These are phyloP conservation scores for Dipodomys stephensi DNA, from an alignment of 2,113 vertebrate genomes.

Conservation along the genomic window DNA sequence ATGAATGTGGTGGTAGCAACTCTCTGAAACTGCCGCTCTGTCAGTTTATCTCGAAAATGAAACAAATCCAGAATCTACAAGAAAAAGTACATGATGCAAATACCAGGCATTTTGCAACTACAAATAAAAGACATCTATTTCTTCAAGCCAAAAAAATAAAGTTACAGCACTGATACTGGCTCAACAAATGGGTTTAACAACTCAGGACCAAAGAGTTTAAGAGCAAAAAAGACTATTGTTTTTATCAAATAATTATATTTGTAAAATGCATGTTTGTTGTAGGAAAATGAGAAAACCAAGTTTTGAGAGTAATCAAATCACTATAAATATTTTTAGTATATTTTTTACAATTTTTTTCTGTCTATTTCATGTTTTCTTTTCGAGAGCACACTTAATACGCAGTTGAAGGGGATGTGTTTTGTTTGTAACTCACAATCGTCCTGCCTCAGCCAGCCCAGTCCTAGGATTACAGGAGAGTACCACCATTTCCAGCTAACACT, in stretches of 20 bases:
- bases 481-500: background rate
- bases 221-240: background rate
- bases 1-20: conserved; percentile 92
- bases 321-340: background rate
- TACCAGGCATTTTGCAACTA: background rate
- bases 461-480: too few relatives aligned
- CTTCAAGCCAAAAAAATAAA: conserved; percentile 19
- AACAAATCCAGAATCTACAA: conserved; percentile 93
- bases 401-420: too few relatives aligned
- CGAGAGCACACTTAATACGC: conserved; percentile 9
- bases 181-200: conserved; percentile 1
- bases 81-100: background rate
- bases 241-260: conserved; percentile 42
- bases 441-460: too few relatives aligned
- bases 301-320: conserved; percentile 39
- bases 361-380: conserved; percentile 11
- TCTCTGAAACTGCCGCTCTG: conserved; percentile 92
- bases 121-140: background rate
- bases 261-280: background rate
- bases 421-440: too few relatives aligned
- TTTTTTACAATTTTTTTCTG: conserved; percentile 5
- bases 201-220: background rate
- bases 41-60: conserved; percentile 91
- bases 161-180: background rate
- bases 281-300: background rate